Conservation (phyloP, 2,113 vertebrate species). For the Turdus rufiventris region DNA sequence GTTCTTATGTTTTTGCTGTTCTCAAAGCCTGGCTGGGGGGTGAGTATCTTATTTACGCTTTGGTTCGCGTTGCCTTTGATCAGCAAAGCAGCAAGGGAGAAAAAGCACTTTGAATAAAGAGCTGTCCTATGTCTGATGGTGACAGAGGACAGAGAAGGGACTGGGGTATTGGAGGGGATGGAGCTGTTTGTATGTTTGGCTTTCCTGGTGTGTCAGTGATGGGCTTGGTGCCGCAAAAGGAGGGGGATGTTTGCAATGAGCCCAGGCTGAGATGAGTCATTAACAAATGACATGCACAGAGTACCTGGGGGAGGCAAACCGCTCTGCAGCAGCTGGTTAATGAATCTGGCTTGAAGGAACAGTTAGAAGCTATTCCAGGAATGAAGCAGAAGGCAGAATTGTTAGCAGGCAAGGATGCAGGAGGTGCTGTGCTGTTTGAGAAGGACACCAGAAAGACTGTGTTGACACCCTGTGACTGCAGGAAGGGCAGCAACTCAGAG, state of each 20-base stretch:
- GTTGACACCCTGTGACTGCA: neutral
- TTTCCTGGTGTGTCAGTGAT: neutral
- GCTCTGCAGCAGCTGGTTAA: slow-evolving; percentile 63
- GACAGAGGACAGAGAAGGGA: neutral
- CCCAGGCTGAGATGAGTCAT: slow-evolving; percentile 55
- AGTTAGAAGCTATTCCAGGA: slow-evolving; percentile 54
- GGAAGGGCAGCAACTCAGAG: neutral
- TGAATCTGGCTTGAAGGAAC: slow-evolving; percentile 58
- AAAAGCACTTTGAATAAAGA: neutral
- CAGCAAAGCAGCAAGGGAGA: neutral
- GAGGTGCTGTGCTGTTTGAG: neutral
- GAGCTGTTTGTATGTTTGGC: neutral
- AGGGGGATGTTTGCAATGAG: neutral
- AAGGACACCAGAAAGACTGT: neutral
- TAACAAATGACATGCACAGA: slow-evolving; percentile 56
- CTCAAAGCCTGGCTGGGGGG: neutral
- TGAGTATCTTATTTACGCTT: neutral
- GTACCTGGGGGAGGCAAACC: slow-evolving; percentile 60
- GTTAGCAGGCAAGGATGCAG: slow-evolving; percentile 22
- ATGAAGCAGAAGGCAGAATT: slow-evolving; percentile 38
- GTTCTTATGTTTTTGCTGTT: neutral
- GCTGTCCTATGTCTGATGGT: neutral
- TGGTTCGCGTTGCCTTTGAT: neutral
- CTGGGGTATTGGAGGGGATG: neutral
- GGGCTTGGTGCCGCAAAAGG: neutral